These are phyloP conservation scores for Calyptommatus sinebrachiatus DNA, from an alignment of 2,113 vertebrate genomes.

Conservation along the genomic window DNA sequence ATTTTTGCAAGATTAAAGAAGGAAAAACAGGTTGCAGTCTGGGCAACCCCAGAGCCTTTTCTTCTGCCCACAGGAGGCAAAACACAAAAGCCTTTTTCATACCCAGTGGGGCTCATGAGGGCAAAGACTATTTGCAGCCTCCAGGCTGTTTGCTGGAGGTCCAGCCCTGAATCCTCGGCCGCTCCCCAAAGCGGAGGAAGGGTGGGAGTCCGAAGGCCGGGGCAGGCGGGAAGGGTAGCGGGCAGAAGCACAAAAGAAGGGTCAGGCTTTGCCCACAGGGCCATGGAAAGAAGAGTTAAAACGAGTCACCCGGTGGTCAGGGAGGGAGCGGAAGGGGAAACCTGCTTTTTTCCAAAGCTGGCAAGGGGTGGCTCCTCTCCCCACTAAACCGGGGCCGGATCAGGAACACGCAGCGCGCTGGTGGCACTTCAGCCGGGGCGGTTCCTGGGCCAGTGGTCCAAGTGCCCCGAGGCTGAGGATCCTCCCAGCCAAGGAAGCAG, in stretches of 20 bases:
- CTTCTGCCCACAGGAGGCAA: neutral
- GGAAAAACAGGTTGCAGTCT: neutral
- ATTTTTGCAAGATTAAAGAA: too few relatives aligned
- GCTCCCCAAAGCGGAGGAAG: neutral
- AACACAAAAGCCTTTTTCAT: neutral
- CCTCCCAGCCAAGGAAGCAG: too few relatives aligned
- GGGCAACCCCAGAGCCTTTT: neutral
- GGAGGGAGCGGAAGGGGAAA: too few relatives aligned
- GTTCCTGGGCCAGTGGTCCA: too few relatives aligned
- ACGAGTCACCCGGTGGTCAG: neutral
- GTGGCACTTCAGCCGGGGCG: too few relatives aligned
- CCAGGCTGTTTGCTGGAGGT: neutral
- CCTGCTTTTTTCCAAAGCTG: too few relatives aligned
- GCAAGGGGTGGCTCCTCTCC: too few relatives aligned
- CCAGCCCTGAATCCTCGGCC: slow-evolving; percentile 4
- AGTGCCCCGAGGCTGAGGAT: too few relatives aligned
- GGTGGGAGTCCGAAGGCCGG: too few relatives aligned
- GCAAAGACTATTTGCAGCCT: neutral
- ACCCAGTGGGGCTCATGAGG: neutral
- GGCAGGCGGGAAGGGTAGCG: neutral
- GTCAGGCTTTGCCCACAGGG: neutral
- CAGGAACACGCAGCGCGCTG: too few relatives aligned
- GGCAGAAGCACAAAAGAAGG: neutral
- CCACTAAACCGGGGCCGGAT: too few relatives aligned
- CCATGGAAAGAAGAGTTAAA: too few relatives aligned